Evolutionary conservation across 2,888 invertebrate genomes (phyloP), one percentile per base, ranked within the genome.

Genomic region (Trissolcus brochymenae): DNA sequence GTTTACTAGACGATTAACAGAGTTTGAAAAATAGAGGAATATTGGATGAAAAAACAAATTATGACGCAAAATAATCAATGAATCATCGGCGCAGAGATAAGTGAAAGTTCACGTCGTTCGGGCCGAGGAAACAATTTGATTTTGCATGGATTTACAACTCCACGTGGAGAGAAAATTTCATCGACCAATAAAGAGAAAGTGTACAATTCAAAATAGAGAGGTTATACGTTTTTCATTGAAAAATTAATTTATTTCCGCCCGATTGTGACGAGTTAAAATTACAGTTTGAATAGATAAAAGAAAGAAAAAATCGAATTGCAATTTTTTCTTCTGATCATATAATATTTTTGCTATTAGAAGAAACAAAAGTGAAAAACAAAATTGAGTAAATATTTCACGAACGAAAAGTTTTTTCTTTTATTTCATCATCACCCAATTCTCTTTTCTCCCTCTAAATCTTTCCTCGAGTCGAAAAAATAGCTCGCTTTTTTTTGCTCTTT

Each of bases 391-490:
- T 35, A 35, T 35, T 35, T 35, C 35, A 35, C 9, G 35, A 2
- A 35, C 35, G 35, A 35, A 11, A 35, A 35, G 16, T 7, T 46
- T 1, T 11, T 19, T 46, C 46, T 49, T 68, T 55, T 43, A n/a
- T 43, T 71, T 55, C 41, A 56, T 62, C 70, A 57, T 62, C 70
- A 51, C 57, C 62, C 56, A 51, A 57, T 61, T 54, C 41, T 41
- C 17, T 70, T 49, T 61, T 61, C 55, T 55, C 35, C 62, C 70
- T 71, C 70, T 71, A 71, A 71, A 71, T 71, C 70, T 71, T 56
- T 71, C 40, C 40, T 35, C 35, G 35, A 35, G 35, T 11, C 35
- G 35, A 35, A 35, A 35, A 35, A 35, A 35, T 46, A 46, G 62
- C 41, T 50, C 43, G 16, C n/a, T 40, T 41, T 70, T 65, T 65